These are phyloP conservation scores for Saguinus imperator DNA, from an alignment of 2,113 vertebrate species.

Conservation along the genomic window DNA sequence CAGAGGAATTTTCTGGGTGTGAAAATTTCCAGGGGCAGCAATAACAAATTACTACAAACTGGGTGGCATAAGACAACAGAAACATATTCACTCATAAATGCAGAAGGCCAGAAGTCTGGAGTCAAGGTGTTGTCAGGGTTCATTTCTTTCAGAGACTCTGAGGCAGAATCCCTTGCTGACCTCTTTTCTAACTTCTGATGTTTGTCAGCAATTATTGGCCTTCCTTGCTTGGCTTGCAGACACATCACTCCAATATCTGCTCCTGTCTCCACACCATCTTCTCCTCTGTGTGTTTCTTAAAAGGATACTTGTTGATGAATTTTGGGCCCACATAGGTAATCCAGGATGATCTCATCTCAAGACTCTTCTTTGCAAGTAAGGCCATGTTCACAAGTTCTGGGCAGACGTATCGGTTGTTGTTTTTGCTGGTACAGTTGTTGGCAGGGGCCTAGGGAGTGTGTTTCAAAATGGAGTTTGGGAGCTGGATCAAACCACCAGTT, in stretches of 20 bases:
- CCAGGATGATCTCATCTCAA: not conserved
- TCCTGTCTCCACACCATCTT: not conserved
- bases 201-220: not conserved
- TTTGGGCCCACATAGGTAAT: not conserved
- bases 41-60: not conserved
- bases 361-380: not conserved
- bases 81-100: not conserved
- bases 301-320: not conserved
- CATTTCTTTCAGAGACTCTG: not conserved
- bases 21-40: not conserved
- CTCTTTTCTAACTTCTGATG: not conserved
- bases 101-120: not conserved
- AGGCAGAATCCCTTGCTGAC: not conserved
- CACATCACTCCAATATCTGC: not conserved
- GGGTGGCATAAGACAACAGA: not conserved
- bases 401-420: not conserved
- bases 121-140: not conserved
- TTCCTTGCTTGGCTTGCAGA: not conserved
- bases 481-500: not conserved
- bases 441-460: no score
- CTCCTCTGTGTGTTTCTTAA: not conserved
- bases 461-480: not conserved
- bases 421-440: not conserved
- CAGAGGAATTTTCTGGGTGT: not conserved
- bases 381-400: not conserved